Percentiles rank a stretch among this genome's conserved stretches.
These are phyloP conservation scores for Adelosebastes latens DNA, from an alignment of 2,797 vertebrate species.

Conservation along the genomic window DNA sequence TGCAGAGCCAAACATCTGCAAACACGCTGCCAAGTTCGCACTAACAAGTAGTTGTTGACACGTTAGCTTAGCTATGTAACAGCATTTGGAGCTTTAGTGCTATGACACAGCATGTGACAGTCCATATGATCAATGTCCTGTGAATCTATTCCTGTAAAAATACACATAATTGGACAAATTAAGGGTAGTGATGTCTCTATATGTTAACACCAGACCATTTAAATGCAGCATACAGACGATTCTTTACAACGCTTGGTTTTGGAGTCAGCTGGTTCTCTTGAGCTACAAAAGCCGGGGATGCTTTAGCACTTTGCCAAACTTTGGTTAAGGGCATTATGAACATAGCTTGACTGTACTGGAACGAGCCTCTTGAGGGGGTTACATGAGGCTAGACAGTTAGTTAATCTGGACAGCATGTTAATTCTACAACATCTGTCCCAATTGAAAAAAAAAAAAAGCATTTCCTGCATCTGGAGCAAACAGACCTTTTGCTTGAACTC, in stretches of 20 bases:
- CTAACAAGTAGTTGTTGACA: conserved; percentile 40
- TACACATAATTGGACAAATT: background rate
- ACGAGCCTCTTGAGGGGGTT: background rate
- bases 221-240: background rate
- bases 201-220: background rate
- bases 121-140: background rate
- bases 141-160: background rate
- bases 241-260: background rate
- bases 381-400: background rate
- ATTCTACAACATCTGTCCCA: background rate
- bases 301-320: conserved; percentile 13
- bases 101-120: background rate
- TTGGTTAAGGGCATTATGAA: conserved; percentile 1
- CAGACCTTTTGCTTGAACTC: background rate
- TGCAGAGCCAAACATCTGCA: conserved; percentile 59
- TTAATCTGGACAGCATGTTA: background rate
- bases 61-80: conserved; percentile 7
- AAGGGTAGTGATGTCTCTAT: background rate
- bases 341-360: background rate
- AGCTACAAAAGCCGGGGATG: background rate
- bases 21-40: conserved; percentile 37
- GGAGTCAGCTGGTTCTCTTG: background rate
- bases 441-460: background rate
- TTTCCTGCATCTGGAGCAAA: conserved; percentile 13
- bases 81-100: background rate